Base-by-base conservation (phyloP, 2,888 invertebrate species). In the Chrysolina haemoptera region DNA sequence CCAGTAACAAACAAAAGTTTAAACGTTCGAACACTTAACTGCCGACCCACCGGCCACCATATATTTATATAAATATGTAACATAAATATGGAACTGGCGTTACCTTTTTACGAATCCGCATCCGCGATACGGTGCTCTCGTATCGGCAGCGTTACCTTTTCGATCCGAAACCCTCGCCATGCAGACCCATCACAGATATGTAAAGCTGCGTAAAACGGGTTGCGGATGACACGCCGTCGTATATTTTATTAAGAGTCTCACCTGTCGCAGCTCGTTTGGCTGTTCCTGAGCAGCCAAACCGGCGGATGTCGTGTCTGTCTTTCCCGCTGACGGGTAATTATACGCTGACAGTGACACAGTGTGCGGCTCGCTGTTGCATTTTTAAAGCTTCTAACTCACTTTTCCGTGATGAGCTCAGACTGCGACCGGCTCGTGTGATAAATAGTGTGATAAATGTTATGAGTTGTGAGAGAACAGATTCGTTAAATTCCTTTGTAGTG, bases 231-330 rank as follows among this genome's bases (percentile, higher is more conserved):
- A 84, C 81, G 83, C 80, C 82, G 82, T 81, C 84, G 84, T 84
- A 86, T 87, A 87, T 87, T 87, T 87, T 87, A 87, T 87, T 86
- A 87, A 87, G 85, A 85, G 85, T 83, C 86, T 86, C 87, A 87
- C 86, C 87, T 87, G 87, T 87, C 87, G 85, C 85, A 85, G 84
- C 84, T 73, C 77, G 77, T 75, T 77, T 71, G 73, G 84, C 83
- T 82, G 84, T 85, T 85, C 83, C 85, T 85, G 84, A 84, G 85
- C 86, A 84, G 82, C 83, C 83, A 83, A 83, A 85, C 82, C 82
- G 83, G 80, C 85, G 86, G 86, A 86, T 86, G 86, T 86, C 86
- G 85, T 84, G 85, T 85, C 86, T 86, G 86, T 86, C 85, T 85
- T 81, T 80, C 82, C 83, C 83, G 85, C 83, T 87, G 87, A 87